These are phyloP conservation scores for Myotis brandtii DNA, from an alignment of 2,113 vertebrate species.

Conservation along the genomic window DNA sequence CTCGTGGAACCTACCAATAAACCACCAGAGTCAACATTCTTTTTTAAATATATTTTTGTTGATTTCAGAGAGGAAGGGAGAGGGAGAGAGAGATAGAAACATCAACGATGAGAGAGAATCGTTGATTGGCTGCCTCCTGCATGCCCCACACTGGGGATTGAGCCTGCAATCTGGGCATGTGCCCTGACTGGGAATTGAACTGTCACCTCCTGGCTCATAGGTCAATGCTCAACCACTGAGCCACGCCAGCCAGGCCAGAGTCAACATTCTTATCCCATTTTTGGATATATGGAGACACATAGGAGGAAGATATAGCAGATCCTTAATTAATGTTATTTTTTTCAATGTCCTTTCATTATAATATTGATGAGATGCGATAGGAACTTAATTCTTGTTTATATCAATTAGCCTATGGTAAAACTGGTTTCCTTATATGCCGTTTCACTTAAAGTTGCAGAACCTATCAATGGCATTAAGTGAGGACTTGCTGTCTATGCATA, in stretches of 20 bases:
- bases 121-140: too few species aligned
- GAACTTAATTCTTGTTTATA: background rate
- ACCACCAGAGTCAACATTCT: background rate
- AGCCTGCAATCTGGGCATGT: too few species aligned
- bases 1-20: background rate
- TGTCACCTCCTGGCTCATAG: too few species aligned
- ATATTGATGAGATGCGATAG: too few species aligned
- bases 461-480: background rate
- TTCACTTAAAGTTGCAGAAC: background rate
- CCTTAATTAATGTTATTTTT: background rate
- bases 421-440: background rate
- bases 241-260: background rate
- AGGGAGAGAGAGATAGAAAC: too few species aligned
- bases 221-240: too few species aligned
- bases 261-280: background rate
- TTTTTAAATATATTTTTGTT: too few species aligned
- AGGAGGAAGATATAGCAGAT: background rate
- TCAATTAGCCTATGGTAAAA: background rate
- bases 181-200: too few species aligned
- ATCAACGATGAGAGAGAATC: too few species aligned
- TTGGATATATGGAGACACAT: background rate
- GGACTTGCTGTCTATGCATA: background rate
- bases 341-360: background rate
- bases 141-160: too few species aligned
- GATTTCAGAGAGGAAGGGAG: too few species aligned